phyloP scores from a whole-genome alignment of 92 coral and sea anemone genomes.

The Actinostola sp. region DNA sequence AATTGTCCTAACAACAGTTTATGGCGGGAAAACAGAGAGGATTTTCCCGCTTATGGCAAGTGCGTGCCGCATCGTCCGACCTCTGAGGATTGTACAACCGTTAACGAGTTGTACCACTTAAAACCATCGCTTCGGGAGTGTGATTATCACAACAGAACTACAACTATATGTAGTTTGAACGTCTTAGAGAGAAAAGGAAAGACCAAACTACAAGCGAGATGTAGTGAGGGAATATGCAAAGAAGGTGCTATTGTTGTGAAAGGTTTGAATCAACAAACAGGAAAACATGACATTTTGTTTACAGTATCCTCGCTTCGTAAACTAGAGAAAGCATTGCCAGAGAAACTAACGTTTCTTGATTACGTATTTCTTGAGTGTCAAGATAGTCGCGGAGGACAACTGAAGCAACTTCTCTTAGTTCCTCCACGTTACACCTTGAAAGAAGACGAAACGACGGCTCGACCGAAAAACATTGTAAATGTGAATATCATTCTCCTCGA shows the following conservation, averaged over 20 bases:
- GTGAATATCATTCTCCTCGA: constrained; percentile 71
- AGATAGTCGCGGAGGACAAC: not conserved
- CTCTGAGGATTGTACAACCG: constrained; percentile 26
- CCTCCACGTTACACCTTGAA: constrained; percentile 37
- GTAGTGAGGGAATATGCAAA: not conserved
- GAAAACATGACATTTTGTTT: not conserved
- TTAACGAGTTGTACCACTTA: constrained; percentile 18
- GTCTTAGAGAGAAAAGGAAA: constrained; percentile 10
- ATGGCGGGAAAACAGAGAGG: not conserved
- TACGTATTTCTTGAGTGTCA: constrained; percentile 55
- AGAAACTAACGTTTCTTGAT: constrained; percentile 26
- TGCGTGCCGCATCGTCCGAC: constrained; percentile 59
- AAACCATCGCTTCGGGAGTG: constrained; percentile 48
- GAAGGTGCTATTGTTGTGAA: constrained; percentile 19
- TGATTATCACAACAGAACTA: constrained; percentile 7
- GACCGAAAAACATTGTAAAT: constrained; percentile 52
- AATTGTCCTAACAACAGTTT: not conserved
- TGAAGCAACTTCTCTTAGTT: constrained; percentile 41
- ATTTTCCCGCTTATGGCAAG: constrained; percentile 32
- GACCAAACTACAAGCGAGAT: not conserved
- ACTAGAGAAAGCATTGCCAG: constrained; percentile 40
- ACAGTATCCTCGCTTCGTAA: constrained; percentile 31
- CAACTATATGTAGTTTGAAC: constrained; percentile 44
- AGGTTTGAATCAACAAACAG: constrained; percentile 39
- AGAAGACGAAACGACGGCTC: not conserved